phyloP scores from a whole-genome alignment of 30 jellyfish, hydroid and myxozoan genomes.

The Chrysaora quinquecirrha region DNA sequence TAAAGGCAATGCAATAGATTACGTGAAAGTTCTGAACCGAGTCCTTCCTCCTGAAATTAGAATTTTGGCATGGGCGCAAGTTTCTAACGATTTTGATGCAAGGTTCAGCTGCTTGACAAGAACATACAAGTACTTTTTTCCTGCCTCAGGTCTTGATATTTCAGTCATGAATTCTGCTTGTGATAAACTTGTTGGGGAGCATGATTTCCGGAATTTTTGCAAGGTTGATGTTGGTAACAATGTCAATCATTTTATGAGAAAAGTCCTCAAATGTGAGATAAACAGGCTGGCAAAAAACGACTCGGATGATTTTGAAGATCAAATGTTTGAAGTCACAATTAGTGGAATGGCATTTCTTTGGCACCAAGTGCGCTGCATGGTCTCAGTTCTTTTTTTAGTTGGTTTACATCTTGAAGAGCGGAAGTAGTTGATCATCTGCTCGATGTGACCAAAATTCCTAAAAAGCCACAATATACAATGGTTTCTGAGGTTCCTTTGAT shows the following conservation, averaged over 20 bases:
- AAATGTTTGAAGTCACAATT: slow-evolving; percentile 76
- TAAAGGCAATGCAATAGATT: not conserved
- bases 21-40: slow-evolving; percentile 61
- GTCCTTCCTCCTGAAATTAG: slow-evolving; percentile 86
- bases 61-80: slow-evolving; percentile 77
- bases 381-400: slow-evolving; percentile 75
- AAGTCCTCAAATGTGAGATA: not conserved
- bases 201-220: slow-evolving; percentile 95
- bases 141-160: slow-evolving; percentile 58
- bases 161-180: slow-evolving; percentile 85
- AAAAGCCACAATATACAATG: slow-evolving; percentile 93
- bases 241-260: slow-evolving; percentile 91
- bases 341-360: slow-evolving; percentile 95
- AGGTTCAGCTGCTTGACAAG: slow-evolving; percentile 83
- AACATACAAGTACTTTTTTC: slow-evolving; percentile 81
- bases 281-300: not conserved
- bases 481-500: slow-evolving; percentile 91
- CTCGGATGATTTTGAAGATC: too few relatives aligned
- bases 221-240: slow-evolving; percentile 97
- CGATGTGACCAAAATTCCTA: slow-evolving; percentile 70
- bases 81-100: slow-evolving; percentile 73
- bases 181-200: slow-evolving; percentile 79
- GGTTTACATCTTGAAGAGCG: slow-evolving; percentile 79
- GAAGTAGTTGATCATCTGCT: slow-evolving; percentile 84
- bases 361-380: slow-evolving; percentile 99